Conservation (phyloP, 2,888 invertebrate genomes). For the Pteria penguin region DNA sequence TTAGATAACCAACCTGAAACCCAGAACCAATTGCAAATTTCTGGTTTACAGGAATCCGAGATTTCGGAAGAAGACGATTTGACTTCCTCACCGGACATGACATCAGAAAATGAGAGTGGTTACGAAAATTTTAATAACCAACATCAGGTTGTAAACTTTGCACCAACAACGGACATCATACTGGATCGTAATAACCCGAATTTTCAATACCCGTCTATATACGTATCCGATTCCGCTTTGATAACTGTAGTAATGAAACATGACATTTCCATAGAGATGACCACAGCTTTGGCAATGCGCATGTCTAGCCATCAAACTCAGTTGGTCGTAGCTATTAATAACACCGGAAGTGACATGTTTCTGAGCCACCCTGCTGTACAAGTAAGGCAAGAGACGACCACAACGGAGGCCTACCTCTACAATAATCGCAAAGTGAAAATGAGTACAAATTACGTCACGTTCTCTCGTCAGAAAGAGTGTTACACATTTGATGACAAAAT, state of each 20-base stretch:
- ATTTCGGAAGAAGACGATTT: neutral
- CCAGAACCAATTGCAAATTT: neutral
- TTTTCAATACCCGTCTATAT: slow-evolving; percentile 75
- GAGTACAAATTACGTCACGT: slow-evolving; percentile 66
- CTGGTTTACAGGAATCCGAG: neutral
- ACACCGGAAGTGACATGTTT: slow-evolving; percentile 74
- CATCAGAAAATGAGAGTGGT: neutral
- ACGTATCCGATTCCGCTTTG: slow-evolving; percentile 78
- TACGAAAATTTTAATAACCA: neutral
- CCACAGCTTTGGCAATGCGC: slow-evolving; percentile 79
- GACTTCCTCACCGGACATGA: neutral
- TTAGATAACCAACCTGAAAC: neutral
- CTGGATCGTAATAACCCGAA: neutral
- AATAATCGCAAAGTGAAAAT: slow-evolving; percentile 67
- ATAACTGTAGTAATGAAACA: slow-evolving; percentile 78
- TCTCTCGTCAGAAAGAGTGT: slow-evolving; percentile 69
- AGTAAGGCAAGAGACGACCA: slow-evolving; percentile 79
- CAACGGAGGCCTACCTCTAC: slow-evolving; percentile 76
- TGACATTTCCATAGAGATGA: slow-evolving; percentile 80
- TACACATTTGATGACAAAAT: slow-evolving; percentile 69
- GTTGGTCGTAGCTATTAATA: slow-evolving; percentile 78
- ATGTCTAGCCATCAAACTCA: slow-evolving; percentile 78
- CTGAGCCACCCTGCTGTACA: slow-evolving; percentile 79
- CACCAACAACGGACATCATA: neutral
- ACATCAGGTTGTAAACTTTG: neutral